Percentiles rank a stretch among this genome's conserved stretches.
Conservation (phyloP, 1,140 invertebrate genomes). For the Procambarus virginalis region DNA sequence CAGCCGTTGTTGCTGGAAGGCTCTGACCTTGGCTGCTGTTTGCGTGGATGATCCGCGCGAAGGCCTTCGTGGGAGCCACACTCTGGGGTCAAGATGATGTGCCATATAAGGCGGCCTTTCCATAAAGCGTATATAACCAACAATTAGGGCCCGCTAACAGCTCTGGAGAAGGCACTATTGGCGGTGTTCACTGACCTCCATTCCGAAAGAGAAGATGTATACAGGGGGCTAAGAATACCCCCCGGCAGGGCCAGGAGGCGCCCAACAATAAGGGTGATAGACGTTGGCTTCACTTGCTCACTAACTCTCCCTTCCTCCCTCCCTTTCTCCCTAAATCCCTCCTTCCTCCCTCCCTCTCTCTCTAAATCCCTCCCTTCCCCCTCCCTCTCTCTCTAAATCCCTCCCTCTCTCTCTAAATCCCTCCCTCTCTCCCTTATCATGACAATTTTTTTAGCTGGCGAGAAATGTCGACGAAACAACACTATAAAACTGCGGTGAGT, state of each 20-base stretch:
- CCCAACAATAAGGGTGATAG: background rate
- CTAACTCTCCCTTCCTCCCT: background rate
- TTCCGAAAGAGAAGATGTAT: slow-evolving; percentile 14
- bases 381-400: slow-evolving; percentile 1
- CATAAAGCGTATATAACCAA: background rate
- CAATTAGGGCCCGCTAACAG: background rate
- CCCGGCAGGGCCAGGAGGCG: background rate
- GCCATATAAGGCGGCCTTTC: background rate
- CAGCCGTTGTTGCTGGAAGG: too few species aligned
- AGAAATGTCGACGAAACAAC: slow-evolving; percentile 32
- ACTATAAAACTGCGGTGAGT: slow-evolving; percentile 33
- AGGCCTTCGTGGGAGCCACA: too few species aligned
- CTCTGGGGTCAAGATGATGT: too few species aligned
- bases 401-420: background rate
- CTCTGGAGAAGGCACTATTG: background rate
- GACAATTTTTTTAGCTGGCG: slow-evolving; percentile 32
- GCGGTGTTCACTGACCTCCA: slow-evolving; percentile 21
- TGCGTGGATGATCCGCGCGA: too few species aligned
- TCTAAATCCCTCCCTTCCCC: background rate
- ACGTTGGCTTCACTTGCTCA: background rate
- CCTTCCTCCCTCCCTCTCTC: background rate
- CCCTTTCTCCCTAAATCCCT: slow-evolving; percentile 15
- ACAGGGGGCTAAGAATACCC: slow-evolving; percentile 28
- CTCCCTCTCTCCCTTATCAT: slow-evolving; percentile 25
- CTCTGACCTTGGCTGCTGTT: too few species aligned